phyloP scores from a whole-genome alignment of 2,797 vertebrate genomes.

The Gobio occitaniae region DNA sequence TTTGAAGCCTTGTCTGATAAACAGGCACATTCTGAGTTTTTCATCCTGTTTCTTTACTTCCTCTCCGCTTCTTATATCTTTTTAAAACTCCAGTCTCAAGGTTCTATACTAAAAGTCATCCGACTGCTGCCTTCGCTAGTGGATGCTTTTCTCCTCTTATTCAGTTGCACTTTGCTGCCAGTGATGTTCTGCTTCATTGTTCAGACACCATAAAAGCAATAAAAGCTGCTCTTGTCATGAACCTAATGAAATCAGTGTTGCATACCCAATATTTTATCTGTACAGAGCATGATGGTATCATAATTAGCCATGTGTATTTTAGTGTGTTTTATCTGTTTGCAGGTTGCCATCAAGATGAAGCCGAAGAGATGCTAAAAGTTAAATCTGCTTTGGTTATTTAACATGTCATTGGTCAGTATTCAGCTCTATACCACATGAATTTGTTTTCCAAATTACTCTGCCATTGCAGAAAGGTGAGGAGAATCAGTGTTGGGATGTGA shows the following conservation, averaged over 20 bases:
- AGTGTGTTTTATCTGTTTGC: neutral
- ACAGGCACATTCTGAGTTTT: neutral
- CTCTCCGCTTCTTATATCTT: neutral
- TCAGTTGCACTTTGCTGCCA: neutral
- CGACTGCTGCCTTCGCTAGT: neutral
- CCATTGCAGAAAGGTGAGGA: neutral
- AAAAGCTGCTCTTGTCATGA: neutral
- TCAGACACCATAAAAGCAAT: neutral
- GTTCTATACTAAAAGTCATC: neutral
- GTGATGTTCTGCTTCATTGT: neutral
- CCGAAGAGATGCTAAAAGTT: neutral
- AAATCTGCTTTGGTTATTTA: neutral
- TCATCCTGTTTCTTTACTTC: neutral
- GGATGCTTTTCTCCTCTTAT: neutral
- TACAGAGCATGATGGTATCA: neutral
- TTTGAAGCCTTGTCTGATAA: constrained; percentile 2
- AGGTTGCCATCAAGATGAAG: neutral
- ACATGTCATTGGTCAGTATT: neutral
- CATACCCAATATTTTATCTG: neutral
- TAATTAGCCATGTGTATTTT: neutral
- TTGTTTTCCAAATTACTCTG: neutral
- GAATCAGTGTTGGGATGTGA: neutral
- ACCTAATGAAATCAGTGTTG: neutral
- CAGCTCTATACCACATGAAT: neutral
- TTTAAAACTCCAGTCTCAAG: neutral